Base-by-base conservation (phyloP, 2,797 vertebrate genomes). In the Anniella stebbinsi region DNA sequence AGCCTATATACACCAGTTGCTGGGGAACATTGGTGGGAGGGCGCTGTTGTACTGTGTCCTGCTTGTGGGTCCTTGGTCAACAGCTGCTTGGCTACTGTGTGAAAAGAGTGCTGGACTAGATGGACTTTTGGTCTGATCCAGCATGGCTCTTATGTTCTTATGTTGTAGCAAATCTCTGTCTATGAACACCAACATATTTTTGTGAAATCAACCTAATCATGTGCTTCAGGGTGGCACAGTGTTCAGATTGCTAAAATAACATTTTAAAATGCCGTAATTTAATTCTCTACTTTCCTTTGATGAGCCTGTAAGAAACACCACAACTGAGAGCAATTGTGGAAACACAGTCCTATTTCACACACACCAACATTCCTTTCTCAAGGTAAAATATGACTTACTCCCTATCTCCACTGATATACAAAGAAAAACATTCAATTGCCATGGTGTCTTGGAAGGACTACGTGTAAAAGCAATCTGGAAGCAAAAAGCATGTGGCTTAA, bases 341-440 rank as follows among this genome's bases (percentile, higher is more conserved):
- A 80, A 84, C 77, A 94, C 38, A 84, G n/a, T 12, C 80, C 60
- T 67, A 2, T 67, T 87, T 70, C 84, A 67, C 51, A 92, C 86
- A 91, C 90, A 73, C 72, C 66, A 78, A 83, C 84, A 75, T 83
- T 92, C 86, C 90, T 92, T 92, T 89, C 78, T 48, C 85, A 84
- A 72, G 89, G 87, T 88, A 89, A 92, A 91, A 70, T 4, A 13
- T 54, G 70, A 45, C 80, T 91, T 93, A 84, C 54, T 66, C 87
- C 63, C 2, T 12, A 11, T 75, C 88, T 45, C 87, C 84, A 86
- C 0, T 5, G 80, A 86, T 81, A 83, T 25, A 66, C 0, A 3
- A 92, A 95, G 80, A 67, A 92, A 91, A 93, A 86, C 76, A 70
- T 38, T 69, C 88, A 90, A 87, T 83, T 93, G 91, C 89, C 82